phyloP scores from a whole-genome alignment of 2,888 invertebrate species.

The Lottia scabra region DNA sequence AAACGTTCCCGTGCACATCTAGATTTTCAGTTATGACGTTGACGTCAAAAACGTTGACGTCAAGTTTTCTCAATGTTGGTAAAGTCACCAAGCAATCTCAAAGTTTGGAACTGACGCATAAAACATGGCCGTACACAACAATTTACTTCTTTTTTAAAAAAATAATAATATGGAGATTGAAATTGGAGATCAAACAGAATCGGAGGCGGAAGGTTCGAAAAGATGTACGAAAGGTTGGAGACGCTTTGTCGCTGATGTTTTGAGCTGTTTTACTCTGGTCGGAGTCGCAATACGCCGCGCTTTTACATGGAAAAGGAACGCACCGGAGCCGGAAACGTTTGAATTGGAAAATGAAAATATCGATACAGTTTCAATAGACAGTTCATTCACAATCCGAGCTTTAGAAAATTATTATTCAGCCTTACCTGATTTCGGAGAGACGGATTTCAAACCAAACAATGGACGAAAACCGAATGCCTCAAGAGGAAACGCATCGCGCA shows the following conservation, averaged over 20 bases:
- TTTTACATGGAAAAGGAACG: neutral
- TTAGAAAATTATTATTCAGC: neutral
- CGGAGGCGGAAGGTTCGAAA: neutral
- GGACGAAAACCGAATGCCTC: no score
- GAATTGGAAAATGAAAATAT: no score
- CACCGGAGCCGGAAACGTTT: no score
- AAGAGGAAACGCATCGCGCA: no score
- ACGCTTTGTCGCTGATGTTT: neutral
- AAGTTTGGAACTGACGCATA: no score
- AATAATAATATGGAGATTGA: no score
- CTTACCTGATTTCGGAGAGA: neutral
- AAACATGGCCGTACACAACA: no score
- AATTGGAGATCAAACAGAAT: no score
- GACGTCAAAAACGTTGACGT: no score
- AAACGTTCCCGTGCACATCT: neutral
- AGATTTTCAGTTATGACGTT: no score
- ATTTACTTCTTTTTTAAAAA: no score
- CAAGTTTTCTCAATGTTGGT: neutral
- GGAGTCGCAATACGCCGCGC: neutral
- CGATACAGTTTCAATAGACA: neutral
- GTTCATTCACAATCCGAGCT: neutral
- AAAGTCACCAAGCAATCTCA: neutral
- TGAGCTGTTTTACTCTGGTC: neutral
- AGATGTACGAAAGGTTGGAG: neutral
- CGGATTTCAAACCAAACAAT: no score